Evolutionary conservation across 2,113 vertebrate species (phyloP), one percentile per base, ranked within the genome.

Genomic region (Leucosticte australis): DNA sequence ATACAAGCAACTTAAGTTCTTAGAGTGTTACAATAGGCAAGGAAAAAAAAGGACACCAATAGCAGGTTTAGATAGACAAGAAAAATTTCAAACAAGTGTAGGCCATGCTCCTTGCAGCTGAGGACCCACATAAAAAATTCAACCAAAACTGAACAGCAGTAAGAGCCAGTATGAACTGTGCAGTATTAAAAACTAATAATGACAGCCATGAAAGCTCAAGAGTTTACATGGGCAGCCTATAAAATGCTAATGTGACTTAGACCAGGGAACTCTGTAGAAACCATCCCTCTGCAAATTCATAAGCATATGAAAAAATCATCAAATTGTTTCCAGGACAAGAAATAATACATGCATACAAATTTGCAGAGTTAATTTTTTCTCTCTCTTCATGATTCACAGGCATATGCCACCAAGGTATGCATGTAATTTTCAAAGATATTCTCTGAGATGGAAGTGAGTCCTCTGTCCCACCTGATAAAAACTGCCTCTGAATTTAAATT

Each of bases 151-250:
- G 46, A 68, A 92, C 28, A 87, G 35, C 74, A 94, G 23, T 67
- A 83, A 89, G 82, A 82, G 23, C 49, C 65, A 63, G 2, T 68
- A 79, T 68, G 77, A 85, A 73, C 84, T 56, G 31, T 46, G 62
- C 69, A 84, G 60, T 76, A 89, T 92, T 95, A 78, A 93, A 94
- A 81, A 82, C 64, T 92, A 67, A 90, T 63, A 89, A 26, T 21
- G 30, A 91, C 41, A 63, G 39, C 44, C 46, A 76, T 20, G 62
- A 92, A 91, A 91, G 52, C 83, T 78, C 56, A 56, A 44, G 56
- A 86, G 87, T 91, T 95, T 89, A 79, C 50, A 83, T 26, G 57
- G 85, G 28, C 57, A 92, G 44, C 65, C 28, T 79, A 79, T 91
- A 85, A 94, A 94, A 89, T 24, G 15, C 41, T 53, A 73, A 87